phyloP scores from a whole-genome alignment of 2,888 invertebrate species.

The Cryptocheilus praepositus region DNA sequence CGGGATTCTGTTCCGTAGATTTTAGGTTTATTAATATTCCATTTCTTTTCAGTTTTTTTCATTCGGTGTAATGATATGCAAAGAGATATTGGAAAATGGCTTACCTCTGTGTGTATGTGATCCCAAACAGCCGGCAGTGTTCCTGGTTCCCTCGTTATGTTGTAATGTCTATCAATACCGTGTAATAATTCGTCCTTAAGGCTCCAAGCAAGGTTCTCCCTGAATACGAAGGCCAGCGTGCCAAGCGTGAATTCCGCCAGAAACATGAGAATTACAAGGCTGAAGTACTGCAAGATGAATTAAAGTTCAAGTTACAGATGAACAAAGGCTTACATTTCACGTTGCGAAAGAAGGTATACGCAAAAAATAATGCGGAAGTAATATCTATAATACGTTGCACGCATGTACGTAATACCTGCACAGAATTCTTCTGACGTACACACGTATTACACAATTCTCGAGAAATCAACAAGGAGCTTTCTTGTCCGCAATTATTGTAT shows the following conservation, averaged over 20 bases:
- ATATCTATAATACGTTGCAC: no score
- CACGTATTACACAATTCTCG: no score
- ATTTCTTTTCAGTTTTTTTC: no score
- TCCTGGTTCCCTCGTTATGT: conserved; percentile 78
- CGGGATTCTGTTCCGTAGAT: no score
- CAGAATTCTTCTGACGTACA: no score
- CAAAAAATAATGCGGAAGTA: no score
- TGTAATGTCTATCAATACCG: conserved; percentile 83
- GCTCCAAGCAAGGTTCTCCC: conserved; percentile 81
- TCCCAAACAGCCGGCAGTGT: conserved; percentile 86
- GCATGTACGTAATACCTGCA: no score
- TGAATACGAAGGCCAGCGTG: conserved; percentile 85
- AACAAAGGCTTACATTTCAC: neutral
- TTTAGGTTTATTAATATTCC: no score
- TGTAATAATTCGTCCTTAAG: conserved; percentile 81
- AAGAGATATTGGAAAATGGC: neutral
- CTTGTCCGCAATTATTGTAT: no score
- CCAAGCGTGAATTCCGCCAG: conserved; percentile 86
- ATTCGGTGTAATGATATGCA: no score
- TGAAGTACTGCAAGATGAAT: conserved; percentile 83
- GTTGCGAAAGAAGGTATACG: neutral
- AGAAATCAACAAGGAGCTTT: no score
- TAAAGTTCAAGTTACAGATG: neutral
- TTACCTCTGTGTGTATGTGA: conserved; percentile 81
- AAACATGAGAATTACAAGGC: conserved; percentile 85